Percentiles rank a stretch among this genome's conserved stretches.
These are phyloP conservation scores for Conopomorpha cramerella DNA, from an alignment of 1,140 invertebrate genomes.

Conservation along the genomic window DNA sequence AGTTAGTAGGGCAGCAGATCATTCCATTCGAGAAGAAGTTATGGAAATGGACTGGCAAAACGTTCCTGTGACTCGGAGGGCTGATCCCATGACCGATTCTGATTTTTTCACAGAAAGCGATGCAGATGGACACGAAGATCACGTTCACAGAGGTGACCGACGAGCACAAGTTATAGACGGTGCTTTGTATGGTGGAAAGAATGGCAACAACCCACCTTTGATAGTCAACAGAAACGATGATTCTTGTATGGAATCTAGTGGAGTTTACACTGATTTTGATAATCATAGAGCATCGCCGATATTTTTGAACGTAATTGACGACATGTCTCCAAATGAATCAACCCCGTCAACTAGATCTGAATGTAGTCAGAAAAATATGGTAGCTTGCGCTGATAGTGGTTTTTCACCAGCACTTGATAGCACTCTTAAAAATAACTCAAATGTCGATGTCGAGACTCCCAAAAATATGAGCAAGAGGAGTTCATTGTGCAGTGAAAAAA, in stretches of 20 bases:
- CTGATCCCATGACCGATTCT: constrained; percentile 86
- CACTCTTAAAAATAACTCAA: constrained; percentile 21
- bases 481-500: constrained; percentile 46
- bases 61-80: constrained; percentile 60
- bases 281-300: constrained; percentile 61
- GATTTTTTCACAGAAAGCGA: constrained; percentile 89
- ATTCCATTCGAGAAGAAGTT: constrained; percentile 58
- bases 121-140: constrained; percentile 77
- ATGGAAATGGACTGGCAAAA: constrained; percentile 60
- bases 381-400: constrained; percentile 20
- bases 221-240: constrained; percentile 61
- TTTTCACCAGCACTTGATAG: constrained; percentile 32
- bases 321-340: constrained; percentile 64
- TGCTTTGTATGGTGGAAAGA: constrained; percentile 73
- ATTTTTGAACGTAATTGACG: constrained; percentile 54
- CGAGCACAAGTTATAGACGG: constrained; percentile 82
- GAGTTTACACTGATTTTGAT: constrained; percentile 83
- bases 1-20: constrained; percentile 75
- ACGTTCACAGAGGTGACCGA: constrained; percentile 69
- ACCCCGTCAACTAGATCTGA: constrained; percentile 55
- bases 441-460: constrained; percentile 23
- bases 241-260: constrained; percentile 82
- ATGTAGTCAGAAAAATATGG: constrained; percentile 42
- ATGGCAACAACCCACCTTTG: constrained; percentile 55
- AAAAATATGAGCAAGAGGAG: constrained; percentile 46